Percentiles rank a stretch among this genome's conserved stretches.
Conservation (phyloP, 1,140 invertebrate genomes). For the Anastrepha obliqua region DNA sequence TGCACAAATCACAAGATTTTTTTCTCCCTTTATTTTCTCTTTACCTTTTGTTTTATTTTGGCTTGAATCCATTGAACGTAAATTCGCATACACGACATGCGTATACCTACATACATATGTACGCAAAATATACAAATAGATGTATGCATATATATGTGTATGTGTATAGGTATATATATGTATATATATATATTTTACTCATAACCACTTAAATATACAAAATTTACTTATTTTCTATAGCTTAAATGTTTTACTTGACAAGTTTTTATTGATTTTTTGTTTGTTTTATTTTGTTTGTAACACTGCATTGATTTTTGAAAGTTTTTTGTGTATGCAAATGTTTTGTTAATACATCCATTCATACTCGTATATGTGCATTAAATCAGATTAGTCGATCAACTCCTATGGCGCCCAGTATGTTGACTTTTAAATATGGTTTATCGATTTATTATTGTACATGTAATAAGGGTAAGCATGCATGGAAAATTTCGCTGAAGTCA, state of each 20-base stretch:
- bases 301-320: not conserved
- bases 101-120: not conserved
- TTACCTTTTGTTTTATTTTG: not conserved
- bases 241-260: not conserved
- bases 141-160: no score
- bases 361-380: not conserved
- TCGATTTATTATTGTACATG: not conserved
- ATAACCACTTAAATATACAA: no score
- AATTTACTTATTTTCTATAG: not conserved
- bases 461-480: not conserved
- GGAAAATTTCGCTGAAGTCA: not conserved
- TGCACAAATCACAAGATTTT: no score
- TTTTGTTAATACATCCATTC: not conserved
- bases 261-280: not conserved
- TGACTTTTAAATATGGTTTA: not conserved
- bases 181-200: no score
- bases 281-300: not conserved
- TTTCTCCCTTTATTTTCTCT: not conserved
- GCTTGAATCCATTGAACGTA: not conserved
- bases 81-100: not conserved
- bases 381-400: slow-evolving; percentile 13
- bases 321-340: not conserved
- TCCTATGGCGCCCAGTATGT: slow-evolving; percentile 1
- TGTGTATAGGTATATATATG: no score
- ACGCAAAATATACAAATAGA: no score